Percentiles rank a stretch among this genome's conserved stretches.
Evolutionary conservation across 2,888 invertebrate species (phyloP).

Genomic region (Lapara coniferarum): DNA sequence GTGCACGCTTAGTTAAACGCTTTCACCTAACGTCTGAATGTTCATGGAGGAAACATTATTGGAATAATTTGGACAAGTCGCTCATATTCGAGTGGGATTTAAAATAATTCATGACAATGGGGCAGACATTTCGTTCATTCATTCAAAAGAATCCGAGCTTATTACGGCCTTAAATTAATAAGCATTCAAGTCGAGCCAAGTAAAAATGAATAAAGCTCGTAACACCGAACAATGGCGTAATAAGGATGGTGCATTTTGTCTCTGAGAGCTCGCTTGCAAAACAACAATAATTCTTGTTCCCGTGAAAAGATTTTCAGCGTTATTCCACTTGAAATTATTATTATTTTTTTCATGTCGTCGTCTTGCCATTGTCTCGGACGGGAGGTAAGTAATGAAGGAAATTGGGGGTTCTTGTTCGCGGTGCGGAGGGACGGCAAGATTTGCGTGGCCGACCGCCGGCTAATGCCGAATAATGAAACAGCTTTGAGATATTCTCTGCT

Average conservation of each 20-base stretch:
- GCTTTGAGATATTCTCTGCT: slow-evolving; percentile 73
- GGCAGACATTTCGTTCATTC: slow-evolving; percentile 76
- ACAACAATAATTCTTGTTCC: slow-evolving; percentile 84
- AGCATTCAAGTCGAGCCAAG: slow-evolving; percentile 84
- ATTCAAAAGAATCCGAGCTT: slow-evolving; percentile 82
- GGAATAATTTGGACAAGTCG: slow-evolving; percentile 42
- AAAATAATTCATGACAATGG: slow-evolving; percentile 79
- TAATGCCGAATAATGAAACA: slow-evolving; percentile 82
- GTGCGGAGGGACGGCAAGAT: slow-evolving; percentile 73
- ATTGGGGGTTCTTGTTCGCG: slow-evolving; percentile 76
- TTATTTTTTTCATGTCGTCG: slow-evolving; percentile 79
- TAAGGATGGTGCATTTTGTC: slow-evolving; percentile 83
- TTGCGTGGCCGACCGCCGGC: slow-evolving; percentile 78
- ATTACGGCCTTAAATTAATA: slow-evolving; percentile 83
- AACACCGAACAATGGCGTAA: slow-evolving; percentile 82
- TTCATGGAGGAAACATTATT: slow-evolving; percentile 34
- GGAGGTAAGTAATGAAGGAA: slow-evolving; percentile 83
- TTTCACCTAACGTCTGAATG: slow-evolving; percentile 30
- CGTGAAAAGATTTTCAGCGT: slow-evolving; percentile 83
- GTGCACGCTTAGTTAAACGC: slow-evolving; percentile 35
- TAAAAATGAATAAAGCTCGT: slow-evolving; percentile 83
- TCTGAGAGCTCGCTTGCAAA: slow-evolving; percentile 82
- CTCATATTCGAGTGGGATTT: slow-evolving; percentile 64
- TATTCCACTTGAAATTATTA: slow-evolving; percentile 84
- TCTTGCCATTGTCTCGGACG: slow-evolving; percentile 82